These are phyloP conservation scores for Anarsia innoxiella DNA, from an alignment of 2,888 invertebrate species.

Conservation along the genomic window DNA sequence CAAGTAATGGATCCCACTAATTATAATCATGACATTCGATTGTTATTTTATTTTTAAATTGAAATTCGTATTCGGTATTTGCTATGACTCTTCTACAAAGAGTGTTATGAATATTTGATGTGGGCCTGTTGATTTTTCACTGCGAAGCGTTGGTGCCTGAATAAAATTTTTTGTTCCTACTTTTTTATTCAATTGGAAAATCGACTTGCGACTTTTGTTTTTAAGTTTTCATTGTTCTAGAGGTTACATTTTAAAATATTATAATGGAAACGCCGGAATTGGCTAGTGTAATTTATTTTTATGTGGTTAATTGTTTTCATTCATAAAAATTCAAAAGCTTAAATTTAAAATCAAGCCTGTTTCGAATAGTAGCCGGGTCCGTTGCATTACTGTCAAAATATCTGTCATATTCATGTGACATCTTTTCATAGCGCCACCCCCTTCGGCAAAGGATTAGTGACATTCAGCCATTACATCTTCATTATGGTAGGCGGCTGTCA, in stretches of 20 bases:
- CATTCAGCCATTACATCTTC: slow-evolving; percentile 71
- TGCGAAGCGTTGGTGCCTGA: slow-evolving; percentile 54
- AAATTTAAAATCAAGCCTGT: slow-evolving; percentile 35
- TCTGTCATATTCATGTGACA: slow-evolving; percentile 72
- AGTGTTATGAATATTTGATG: slow-evolving; percentile 59
- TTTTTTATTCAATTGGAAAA: slow-evolving; percentile 31
- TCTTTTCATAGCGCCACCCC: slow-evolving; percentile 66
- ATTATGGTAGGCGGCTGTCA: slow-evolving; percentile 71
- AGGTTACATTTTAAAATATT: background rate
- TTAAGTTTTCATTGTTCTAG: slow-evolving; percentile 3
- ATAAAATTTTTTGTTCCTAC: slow-evolving; percentile 49
- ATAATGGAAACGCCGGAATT: no score
- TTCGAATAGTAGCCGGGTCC: slow-evolving; percentile 34
- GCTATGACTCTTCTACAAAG: slow-evolving; percentile 35
- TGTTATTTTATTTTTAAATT: slow-evolving; percentile 20
- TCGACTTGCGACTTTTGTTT: background rate
- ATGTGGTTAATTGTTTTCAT: no score
- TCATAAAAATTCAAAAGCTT: slow-evolving; percentile 31
- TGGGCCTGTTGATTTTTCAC: slow-evolving; percentile 50
- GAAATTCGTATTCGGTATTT: slow-evolving; percentile 36
- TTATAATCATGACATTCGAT: slow-evolving; percentile 47
- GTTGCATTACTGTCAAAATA: slow-evolving; percentile 75
- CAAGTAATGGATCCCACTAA: slow-evolving; percentile 46
- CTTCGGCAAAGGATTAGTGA: slow-evolving; percentile 64
- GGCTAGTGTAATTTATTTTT: no score